Base-by-base conservation (phyloP, 2,888 invertebrate species). In the Phaedon cochleariae region DNA sequence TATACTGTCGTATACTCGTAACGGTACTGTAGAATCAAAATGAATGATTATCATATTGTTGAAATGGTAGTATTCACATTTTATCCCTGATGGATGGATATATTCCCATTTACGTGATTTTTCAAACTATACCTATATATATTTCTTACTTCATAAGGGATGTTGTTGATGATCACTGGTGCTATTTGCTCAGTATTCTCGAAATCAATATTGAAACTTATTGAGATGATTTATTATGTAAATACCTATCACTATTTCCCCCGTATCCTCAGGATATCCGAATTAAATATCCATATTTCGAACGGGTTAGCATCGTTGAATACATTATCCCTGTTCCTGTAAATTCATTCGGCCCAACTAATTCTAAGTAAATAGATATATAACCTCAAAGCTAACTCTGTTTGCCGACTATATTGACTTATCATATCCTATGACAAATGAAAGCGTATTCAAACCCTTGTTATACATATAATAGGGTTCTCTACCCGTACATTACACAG, bases 271-370 rank as follows among this genome's bases (percentile, higher is more conserved):
- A 31, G 21, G 15, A 55, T 41, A 21, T 41, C 21, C 15, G n/a
- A n/a, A n/a, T n/a, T n/a, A n/a, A n/a, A 52, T 29, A 52, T 29
- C 52, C 55, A 55, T 55, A 55, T 37, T 55, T 41, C 15, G 55
- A 12, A 22, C 21, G 55, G 21, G 41, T 21, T 41, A 21, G 55
- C 41, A 41, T 22, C 22, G 55, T 21, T 41, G 55, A 55, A 55
- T 55, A 55, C 41, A 41, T 55, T 55, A 55, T 22, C 15, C 21
- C 18, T 18, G 37, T 18, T 55, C 21, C 55, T 37, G 21, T 6
- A 41, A 55, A 37, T 41, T 41, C 34, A 55, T 55, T 55, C 20
- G 17, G 20, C 37, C 37, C 55, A 9, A 55, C 21, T 55, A 37
- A 55, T 55, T 37, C 41, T 22, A 0, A 20, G 55, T 41, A 41